Evolutionary conservation across 2,888 invertebrate species (phyloP), one percentile per base, ranked within the genome.

Genomic region (Chrysodeixis includens): DNA sequence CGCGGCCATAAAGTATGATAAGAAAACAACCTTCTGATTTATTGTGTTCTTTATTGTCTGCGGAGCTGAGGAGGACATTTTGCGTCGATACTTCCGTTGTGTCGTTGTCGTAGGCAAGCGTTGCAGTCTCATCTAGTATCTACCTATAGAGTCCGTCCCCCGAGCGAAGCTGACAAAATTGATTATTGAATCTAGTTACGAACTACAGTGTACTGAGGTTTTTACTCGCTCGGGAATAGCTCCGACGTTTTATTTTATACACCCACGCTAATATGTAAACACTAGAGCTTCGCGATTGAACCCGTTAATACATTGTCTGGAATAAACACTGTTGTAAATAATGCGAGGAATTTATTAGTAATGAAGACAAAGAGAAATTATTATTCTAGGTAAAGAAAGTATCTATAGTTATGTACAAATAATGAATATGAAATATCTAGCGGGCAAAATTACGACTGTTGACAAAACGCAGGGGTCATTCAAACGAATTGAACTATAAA

Each of bases 141-240:
- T 83, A 80, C 85, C 74, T 83, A 80, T 85, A 83, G 66, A 69
- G n/a, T 73, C 81, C 80, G 81, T 70, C 78, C 83, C 84, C 73
- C 84, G 78, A n/a, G 81, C 84, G 86, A 82, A 79, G 78, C 84
- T 86, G 72, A 81, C 86, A 89, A 93, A 94, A 93, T 94, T 93
- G 93, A 93, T 94, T 92, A 93, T 94, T 88, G 93, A 92, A 93
- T 93, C 90, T 91, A 92, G 92, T 94, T 93, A 93, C 84, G 84
- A 93, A 94, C 92, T 93, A 92, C 89, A 86, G 84, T 82, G 82
- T 75, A 83, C 86, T 83, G 83, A 87, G 84, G 83, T 90, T 49
- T 91, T 89, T 86, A 87, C 87, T 85, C 85, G 78, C 78, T 22
- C 52, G 76, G 53, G 73, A 71, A 53, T 49, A 44, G 46, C 46